phyloP scores from a whole-genome alignment of 2,113 vertebrate species.

The Phoxinus phoxinus region DNA sequence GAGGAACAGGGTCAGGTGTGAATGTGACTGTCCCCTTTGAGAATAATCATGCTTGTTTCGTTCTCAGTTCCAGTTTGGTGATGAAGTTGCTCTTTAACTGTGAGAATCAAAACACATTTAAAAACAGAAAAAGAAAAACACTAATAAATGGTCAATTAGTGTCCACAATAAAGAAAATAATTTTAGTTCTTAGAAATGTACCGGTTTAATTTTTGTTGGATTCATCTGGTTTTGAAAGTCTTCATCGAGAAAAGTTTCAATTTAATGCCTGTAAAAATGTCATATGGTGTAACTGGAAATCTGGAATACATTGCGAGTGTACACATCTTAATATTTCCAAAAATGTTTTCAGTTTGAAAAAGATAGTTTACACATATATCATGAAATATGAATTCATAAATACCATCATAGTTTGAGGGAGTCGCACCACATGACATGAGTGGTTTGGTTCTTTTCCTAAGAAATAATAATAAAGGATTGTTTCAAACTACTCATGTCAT shows the following conservation, averaged over 20 bases:
- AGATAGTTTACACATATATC: neutral
- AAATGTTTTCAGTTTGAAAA: neutral
- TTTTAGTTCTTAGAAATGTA: neutral
- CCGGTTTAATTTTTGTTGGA: neutral
- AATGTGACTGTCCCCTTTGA: constrained; percentile 40
- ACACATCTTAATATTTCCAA: neutral
- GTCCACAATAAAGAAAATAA: neutral
- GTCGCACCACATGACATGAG: neutral
- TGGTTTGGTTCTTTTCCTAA: no score
- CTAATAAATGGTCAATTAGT: neutral
- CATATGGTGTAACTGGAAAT: neutral
- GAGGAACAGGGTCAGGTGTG: constrained; percentile 53
- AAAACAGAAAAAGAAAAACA: neutral
- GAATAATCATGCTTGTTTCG: constrained; percentile 63
- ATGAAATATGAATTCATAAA: neutral
- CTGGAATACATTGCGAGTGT: neutral
- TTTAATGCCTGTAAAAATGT: neutral
- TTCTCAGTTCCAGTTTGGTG: constrained; percentile 70
- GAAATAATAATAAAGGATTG: no score
- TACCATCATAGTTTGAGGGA: neutral
- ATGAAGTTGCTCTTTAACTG: constrained; percentile 44
- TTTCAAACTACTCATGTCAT: no score
- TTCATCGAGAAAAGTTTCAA: neutral
- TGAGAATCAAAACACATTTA: neutral
- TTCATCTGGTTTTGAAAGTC: neutral